A percentile compares a stretch with the other conserved stretches of the same genome.
Evolutionary conservation across 92 coral and sea anemone genomes (phyloP).

Genomic region (Palythoa grandiflora): DNA sequence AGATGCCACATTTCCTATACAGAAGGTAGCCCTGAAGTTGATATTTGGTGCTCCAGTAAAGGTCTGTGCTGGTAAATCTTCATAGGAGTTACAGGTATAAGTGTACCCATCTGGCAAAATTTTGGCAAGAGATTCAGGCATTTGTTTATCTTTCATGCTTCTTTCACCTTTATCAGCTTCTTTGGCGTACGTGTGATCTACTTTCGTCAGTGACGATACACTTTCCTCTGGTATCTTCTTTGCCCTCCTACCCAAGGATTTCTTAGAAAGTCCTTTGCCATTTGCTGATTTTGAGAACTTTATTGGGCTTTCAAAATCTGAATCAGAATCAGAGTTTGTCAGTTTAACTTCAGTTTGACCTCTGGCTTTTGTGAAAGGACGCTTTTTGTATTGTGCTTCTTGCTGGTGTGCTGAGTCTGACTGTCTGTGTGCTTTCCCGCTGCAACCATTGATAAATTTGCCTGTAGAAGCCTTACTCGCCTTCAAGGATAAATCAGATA

Average conservation of each 20-base stretch:
- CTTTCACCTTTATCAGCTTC: slow-evolving; percentile 16
- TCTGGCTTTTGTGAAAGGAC: not conserved
- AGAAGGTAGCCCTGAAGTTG: slow-evolving; percentile 30
- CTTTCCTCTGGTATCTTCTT: not conserved
- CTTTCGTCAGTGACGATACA: slow-evolving; percentile 10
- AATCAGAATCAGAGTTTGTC: slow-evolving; percentile 35
- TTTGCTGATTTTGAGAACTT: slow-evolving; percentile 23
- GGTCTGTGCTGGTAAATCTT: not conserved
- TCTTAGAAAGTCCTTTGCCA: slow-evolving; percentile 6
- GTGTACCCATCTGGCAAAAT: slow-evolving; percentile 31
- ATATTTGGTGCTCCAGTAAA: not conserved
- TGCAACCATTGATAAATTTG: slow-evolving; percentile 7
- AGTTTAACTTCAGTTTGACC: not conserved
- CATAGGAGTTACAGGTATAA: not conserved
- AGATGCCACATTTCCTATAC: slow-evolving; percentile 32
- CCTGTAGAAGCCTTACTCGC: not conserved
- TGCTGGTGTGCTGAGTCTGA: not conserved
- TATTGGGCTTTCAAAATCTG: slow-evolving; percentile 38
- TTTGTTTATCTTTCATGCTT: not conserved
- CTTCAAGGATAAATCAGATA: slow-evolving; percentile 1
- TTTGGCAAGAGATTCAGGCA: slow-evolving; percentile 22
- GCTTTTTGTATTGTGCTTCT: not conserved
- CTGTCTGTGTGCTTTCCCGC: not conserved
- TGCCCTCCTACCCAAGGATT: not conserved
- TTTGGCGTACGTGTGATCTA: not conserved